Evolutionary conservation across 2,888 invertebrate genomes (phyloP).

Genomic region (Eurytoma adleriae): DNA sequence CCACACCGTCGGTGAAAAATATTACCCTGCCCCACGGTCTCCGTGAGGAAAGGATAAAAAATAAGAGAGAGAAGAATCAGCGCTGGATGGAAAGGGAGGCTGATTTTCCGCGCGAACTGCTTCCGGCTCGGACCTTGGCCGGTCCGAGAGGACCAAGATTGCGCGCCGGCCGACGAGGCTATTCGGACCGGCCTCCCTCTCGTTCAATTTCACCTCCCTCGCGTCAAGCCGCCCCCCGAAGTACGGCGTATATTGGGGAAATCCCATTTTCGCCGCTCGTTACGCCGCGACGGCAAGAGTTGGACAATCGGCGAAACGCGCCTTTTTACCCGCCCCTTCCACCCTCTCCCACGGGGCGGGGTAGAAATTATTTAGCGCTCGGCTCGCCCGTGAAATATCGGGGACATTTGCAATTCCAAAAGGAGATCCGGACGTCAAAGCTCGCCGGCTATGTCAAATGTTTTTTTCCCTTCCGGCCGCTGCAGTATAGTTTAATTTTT

Average conservation of each 20-base stretch:
- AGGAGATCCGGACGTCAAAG: not conserved
- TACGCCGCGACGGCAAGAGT: not conserved
- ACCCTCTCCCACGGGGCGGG: not conserved
- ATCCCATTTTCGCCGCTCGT: conserved; percentile 32
- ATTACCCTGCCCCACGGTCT: too few relatives aligned
- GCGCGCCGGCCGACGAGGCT: not conserved
- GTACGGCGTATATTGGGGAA: conserved; percentile 6
- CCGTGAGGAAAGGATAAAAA: not conserved
- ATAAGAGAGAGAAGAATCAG: not conserved
- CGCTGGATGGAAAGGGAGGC: conserved; percentile 8
- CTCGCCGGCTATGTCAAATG: not conserved
- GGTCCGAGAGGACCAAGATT: conserved; percentile 14
- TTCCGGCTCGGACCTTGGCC: conserved; percentile 12
- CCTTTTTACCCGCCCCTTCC: not conserved
- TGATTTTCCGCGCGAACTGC: conserved; percentile 45
- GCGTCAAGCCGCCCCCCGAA: conserved; percentile 35
- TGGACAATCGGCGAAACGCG: conserved; percentile 15
- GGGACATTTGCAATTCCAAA: not conserved
- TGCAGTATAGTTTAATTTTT: too few relatives aligned
- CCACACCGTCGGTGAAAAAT: not conserved
- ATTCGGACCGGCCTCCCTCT: not conserved
- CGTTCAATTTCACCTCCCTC: conserved; percentile 36
- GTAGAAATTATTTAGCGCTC: too few relatives aligned
- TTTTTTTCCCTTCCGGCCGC: not conserved
- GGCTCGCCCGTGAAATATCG: not conserved